Base-by-base conservation (phyloP, 2,113 vertebrate species). In the Morone saxatilis region DNA sequence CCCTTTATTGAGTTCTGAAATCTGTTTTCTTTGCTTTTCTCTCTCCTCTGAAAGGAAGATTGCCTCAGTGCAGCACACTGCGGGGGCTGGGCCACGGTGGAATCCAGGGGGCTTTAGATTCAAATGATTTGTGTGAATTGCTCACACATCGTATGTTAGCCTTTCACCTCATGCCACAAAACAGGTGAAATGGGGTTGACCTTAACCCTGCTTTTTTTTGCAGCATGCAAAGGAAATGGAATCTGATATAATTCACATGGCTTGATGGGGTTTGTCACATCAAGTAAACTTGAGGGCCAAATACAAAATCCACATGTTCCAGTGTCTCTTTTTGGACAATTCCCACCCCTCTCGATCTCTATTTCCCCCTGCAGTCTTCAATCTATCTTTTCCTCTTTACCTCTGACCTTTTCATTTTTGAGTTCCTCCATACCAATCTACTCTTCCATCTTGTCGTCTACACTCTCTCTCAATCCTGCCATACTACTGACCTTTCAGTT, bases 321-420 rank as follows among this genome's bases (percentile, higher is more conserved):
- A 45, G 20, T 74, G 61, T 75, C 31, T 83, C 31, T 76, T 78
- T 83, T 80, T 68, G 70, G 63, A 71, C 72, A 73, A 71, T 65
- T 31, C 65, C 31, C n/a, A 13, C 17, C 36, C 54, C 38, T 78
- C 83, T 91, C 70, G 8, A 76, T 89, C 71, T 83, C 59, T 68
- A 13, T 78, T 85, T 78, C 65, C 62, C 84, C 86, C 73, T 51
- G 48, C 81, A 88, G 90, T 82, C 89, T 86, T 90, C 85, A 89
- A 87, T 91, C 90, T 88, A 83, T 89, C 89, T 84, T 88, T 93
- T 82, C 90, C 86, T 91, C 81, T 90, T 91, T 90, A 92, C 86
- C 84, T 91, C 79, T 92, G 91, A 93, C 92, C 91, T 93, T 94
- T 94, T 92, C 92, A 93, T 91, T 91, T 92, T 90, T 86, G 62